Percentiles rank a stretch among this genome's conserved stretches.
phyloP scores from a whole-genome alignment of 2,888 invertebrate species.

The Euzetes globulus region DNA sequence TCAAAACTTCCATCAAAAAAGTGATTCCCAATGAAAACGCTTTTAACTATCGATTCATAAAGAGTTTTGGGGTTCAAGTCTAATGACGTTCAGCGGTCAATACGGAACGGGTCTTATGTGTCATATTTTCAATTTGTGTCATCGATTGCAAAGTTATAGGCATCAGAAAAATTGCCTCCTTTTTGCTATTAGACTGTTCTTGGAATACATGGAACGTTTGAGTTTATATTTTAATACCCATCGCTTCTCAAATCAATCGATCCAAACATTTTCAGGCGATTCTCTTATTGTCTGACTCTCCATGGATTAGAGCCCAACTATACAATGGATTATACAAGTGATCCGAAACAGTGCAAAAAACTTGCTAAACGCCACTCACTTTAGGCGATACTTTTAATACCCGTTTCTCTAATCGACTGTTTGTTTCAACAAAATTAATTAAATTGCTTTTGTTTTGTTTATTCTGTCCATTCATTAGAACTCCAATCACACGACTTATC shows the following conservation, averaged over 20 bases:
- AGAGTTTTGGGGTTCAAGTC: background rate
- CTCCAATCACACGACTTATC: slow-evolving; percentile 50
- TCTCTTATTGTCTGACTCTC: background rate
- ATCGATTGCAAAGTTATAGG: slow-evolving; percentile 16
- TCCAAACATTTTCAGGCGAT: background rate
- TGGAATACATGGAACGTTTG: background rate
- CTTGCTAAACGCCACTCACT: background rate
- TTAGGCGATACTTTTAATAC: background rate
- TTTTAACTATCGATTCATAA: background rate
- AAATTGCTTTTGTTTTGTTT: background rate
- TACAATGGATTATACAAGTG: background rate
- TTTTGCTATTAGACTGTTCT: background rate
- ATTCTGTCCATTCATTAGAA: slow-evolving; percentile 42
- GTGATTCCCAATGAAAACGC: too few relatives aligned
- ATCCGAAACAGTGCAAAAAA: background rate
- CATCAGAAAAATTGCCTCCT: background rate
- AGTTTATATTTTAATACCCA: background rate
- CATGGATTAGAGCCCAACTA: background rate
- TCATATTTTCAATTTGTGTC: slow-evolving; percentile 26
- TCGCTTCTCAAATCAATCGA: background rate
- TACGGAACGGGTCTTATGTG: background rate
- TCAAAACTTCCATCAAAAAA: too few relatives aligned
- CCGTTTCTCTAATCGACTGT: background rate
- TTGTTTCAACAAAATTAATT: background rate
- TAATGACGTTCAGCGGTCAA: slow-evolving; percentile 13